Percentiles rank a stretch among this genome's conserved stretches.
phyloP scores from a whole-genome alignment of 64 coral and sea anemone species.

The Porites australiensis region DNA sequence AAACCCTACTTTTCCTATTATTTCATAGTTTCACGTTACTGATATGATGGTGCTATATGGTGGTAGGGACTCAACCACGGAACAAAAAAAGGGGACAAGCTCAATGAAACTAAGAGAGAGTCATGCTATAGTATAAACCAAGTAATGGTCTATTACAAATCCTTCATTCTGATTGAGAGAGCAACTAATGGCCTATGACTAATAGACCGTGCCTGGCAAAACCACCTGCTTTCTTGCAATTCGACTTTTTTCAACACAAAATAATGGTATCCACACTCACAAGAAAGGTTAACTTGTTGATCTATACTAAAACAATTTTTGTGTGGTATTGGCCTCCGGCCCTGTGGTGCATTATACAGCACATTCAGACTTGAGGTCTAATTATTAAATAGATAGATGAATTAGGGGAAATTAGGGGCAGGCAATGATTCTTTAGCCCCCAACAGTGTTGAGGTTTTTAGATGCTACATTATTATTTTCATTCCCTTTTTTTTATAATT shows the following conservation, averaged over 20 bases:
- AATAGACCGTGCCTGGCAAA: slow-evolving; percentile 35
- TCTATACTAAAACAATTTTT: slow-evolving; percentile 38
- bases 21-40: too few species aligned
- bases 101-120: not conserved
- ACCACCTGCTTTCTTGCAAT: slow-evolving; percentile 24
- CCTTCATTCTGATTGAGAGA: slow-evolving; percentile 44
- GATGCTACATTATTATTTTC: slow-evolving; percentile 13
- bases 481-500: slow-evolving; percentile 29
- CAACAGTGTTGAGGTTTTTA: slow-evolving; percentile 4
- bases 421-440: slow-evolving; percentile 11
- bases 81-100: not conserved
- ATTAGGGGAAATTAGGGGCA: slow-evolving; percentile 8
- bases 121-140: slow-evolving; percentile 27
- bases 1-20: too few species aligned
- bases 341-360: slow-evolving; percentile 6
- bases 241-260: slow-evolving; percentile 5
- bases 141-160: slow-evolving; percentile 26
- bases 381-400: not conserved
- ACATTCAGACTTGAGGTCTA: slow-evolving; percentile 8
- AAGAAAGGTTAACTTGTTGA: slow-evolving; percentile 24
- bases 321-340: slow-evolving; percentile 9
- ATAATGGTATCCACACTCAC: slow-evolving; percentile 12
- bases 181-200: slow-evolving; percentile 40
- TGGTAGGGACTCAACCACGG: slow-evolving; percentile 1
- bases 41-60: not conserved